Evolutionary conservation across 2,797 vertebrate genomes (phyloP).

Genomic region (Platyrinchus mystaceus): DNA sequence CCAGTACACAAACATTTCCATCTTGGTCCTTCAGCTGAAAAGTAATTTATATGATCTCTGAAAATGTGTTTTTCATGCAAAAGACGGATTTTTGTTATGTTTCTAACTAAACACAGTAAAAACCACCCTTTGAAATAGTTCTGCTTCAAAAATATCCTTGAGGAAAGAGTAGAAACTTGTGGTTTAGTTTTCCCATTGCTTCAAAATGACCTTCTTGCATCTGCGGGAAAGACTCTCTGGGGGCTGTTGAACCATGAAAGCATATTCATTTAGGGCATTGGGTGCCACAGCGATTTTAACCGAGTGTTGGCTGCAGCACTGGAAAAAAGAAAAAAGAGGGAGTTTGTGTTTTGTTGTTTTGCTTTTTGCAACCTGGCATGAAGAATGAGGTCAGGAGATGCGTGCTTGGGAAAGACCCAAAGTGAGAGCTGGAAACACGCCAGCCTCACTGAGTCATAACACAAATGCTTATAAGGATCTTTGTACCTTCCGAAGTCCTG

Average conservation of each 20-base stretch:
- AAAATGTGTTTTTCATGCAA: conserved; percentile 32
- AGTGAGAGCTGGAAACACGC: conserved; percentile 40
- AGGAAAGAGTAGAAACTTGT: conserved; percentile 37
- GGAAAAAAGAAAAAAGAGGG: conserved; percentile 50
- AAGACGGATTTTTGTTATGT: conserved; percentile 2
- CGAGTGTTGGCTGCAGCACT: neutral
- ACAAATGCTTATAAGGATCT: conserved; percentile 39
- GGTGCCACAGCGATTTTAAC: conserved; percentile 42
- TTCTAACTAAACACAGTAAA: conserved; percentile 12
- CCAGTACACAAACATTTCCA: conserved; percentile 14
- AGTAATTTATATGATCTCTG: conserved; percentile 19
- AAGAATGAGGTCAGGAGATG: conserved; percentile 57
- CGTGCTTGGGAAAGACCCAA: conserved; percentile 57
- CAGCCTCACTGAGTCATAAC: conserved; percentile 48
- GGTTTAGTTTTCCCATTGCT: conserved; percentile 50
- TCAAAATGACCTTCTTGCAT: conserved; percentile 51
- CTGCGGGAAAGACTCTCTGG: conserved; percentile 21
- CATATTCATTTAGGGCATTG: conserved; percentile 32
- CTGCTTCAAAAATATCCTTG: conserved; percentile 42
- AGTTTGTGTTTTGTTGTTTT: conserved; percentile 50
- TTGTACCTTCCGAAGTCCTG: conserved; percentile 41
- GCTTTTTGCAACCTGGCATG: conserved; percentile 49
- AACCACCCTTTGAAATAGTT: conserved; percentile 34
- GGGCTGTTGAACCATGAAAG: conserved; percentile 35
- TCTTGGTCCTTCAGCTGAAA: neutral